phyloP scores from a whole-genome alignment of 2,113 vertebrate genomes.

The Uropsilus gracilis region DNA sequence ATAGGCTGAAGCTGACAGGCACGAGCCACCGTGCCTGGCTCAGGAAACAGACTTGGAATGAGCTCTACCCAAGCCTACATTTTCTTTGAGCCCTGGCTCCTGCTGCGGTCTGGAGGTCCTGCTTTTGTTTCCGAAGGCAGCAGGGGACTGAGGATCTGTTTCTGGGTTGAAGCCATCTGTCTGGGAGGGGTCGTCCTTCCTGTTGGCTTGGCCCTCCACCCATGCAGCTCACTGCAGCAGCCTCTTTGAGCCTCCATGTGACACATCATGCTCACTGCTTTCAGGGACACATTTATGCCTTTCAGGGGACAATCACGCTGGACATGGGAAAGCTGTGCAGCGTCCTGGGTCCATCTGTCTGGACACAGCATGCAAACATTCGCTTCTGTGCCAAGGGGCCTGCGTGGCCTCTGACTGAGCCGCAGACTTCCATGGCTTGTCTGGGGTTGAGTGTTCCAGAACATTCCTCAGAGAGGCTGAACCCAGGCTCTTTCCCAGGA shows the following conservation, averaged over 20 bases:
- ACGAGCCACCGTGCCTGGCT: no score
- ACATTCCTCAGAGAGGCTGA: background rate
- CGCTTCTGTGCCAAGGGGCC: background rate
- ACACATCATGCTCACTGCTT: background rate
- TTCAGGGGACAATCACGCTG: rapidly evolving
- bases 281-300: background rate
- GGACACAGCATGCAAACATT: background rate
- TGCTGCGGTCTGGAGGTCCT: background rate
- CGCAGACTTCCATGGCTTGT: background rate
- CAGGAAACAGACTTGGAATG: background rate
- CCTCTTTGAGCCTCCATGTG: background rate
- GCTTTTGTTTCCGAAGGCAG: background rate
- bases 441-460: background rate
- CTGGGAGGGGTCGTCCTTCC: background rate
- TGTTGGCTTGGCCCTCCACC: background rate
- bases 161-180: background rate
- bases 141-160: background rate
- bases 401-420: background rate
- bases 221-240: background rate
- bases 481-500: background rate
- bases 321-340: background rate
- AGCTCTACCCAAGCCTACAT: background rate
- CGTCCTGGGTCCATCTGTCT: background rate
- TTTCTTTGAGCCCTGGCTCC: background rate
- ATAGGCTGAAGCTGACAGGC: no score